Evolutionary conservation across 2,888 invertebrate species (phyloP), one percentile per base, ranked within the genome.

Genomic region (Temnothorax unifasciatus): DNA sequence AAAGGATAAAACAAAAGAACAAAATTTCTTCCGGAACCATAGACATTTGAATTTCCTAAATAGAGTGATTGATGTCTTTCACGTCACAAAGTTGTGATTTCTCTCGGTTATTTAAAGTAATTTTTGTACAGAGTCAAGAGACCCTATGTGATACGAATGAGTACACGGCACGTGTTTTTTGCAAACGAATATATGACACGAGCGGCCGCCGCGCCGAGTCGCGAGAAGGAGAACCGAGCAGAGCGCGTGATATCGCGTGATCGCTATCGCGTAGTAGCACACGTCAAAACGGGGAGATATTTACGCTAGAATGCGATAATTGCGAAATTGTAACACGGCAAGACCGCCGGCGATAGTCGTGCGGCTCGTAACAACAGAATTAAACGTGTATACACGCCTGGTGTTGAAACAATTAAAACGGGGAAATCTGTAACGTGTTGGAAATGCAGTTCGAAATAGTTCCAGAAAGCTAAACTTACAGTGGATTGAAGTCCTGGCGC

Each of bases 321-420:
- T 74, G 63, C 41, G 21, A 83, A 59, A 75, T 74, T 47, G 77
- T 52, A 52, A 44, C 38, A 57, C 44, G 69, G 38, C 52, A 54
- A 54, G 66, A 69, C 44, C 69, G 77, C 61, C 29, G 52, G 74
- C 50, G 21, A 71, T 61, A 69, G 64, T 38, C n/a, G 25, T 54
- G 59, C 54, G 71, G 64, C 61, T 66, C 69, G 52, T 64, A 77
- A 77, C 63, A 81, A 38, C 68, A 41, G 52, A 69, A 84, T 82
- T 81, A 68, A 68, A 41, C 69, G 69, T 52, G 66, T 44, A 47
- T 66, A 47, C 74, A 41, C 38, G 69, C 18, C 21, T 50, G 61
- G 50, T n/a, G 41, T 77, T 50, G 63, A 77, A 75, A 73, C 87
- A 87, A 82, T 84, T 63, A 61, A 77, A 77, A 68, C n/a, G 13